Evolutionary conservation across 2,113 vertebrate species (phyloP).

Genomic region (Struthio camelus): DNA sequence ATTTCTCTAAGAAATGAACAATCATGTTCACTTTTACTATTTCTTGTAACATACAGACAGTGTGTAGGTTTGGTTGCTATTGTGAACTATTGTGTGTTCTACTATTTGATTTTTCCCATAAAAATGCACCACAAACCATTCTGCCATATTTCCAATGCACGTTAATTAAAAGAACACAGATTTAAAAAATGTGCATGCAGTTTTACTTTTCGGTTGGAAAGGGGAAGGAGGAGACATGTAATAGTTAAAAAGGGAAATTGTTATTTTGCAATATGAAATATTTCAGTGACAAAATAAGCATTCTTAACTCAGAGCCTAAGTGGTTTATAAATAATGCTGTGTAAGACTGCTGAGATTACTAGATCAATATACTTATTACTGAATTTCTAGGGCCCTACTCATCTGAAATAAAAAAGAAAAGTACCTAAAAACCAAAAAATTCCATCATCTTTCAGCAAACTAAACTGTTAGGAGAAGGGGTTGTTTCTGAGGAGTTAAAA

Average conservation of each 20-base stretch:
- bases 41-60: background rate
- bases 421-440: background rate
- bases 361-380: background rate
- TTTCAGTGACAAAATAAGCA: background rate
- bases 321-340: background rate
- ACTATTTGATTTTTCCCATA: background rate
- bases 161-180: background rate
- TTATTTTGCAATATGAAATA: background rate
- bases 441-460: background rate
- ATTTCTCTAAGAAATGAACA: background rate
- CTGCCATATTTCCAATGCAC: fast-evolving
- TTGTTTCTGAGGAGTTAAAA: background rate
- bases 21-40: background rate
- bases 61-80: background rate
- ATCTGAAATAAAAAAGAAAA: background rate
- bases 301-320: background rate
- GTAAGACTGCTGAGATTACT: background rate
- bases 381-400: background rate
- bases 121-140: background rate
- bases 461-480: background rate
- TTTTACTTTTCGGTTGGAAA: background rate
- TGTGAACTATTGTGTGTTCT: background rate
- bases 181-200: fast-evolving
- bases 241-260: background rate
- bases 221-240: background rate